Evolutionary conservation across 2,797 vertebrate species (phyloP), one percentile per base, ranked within the genome.

Genomic region (Scleropages formosus): DNA sequence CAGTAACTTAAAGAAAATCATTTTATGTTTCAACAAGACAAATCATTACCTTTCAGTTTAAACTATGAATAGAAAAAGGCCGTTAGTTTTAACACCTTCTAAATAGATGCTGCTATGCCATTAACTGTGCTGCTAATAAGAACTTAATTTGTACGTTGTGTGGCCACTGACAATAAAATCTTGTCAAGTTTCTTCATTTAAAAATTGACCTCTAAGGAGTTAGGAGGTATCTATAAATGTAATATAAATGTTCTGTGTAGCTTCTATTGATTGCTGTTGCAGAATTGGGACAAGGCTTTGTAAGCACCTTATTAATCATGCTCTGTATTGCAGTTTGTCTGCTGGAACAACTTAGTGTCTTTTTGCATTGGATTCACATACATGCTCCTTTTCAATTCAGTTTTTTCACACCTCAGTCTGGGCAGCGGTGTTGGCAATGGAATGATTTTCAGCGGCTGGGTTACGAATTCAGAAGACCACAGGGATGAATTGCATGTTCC

Each of bases 91-190:
- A 70, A 56, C n/a, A 27, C 22, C 51, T 31, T 71, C 56, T 56
- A 71, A 53, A 49, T 26, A 70, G 49, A 22, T 58, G 26, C 13
- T 71, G 71, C 53, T 58, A 70, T 12, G 26, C 24, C 58, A 24
- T 58, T 71, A 49, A 26, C 49, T 56, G 51, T 58, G 26, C 49
- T 58, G 51, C 49, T 71, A 56, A 70, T 70, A 61, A 60, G 31
- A 20, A 56, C 70, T 72, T 72, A 22, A 60, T 56, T 59, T 26
- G 1, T 7, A 72, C n/a, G 53, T 46, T 61, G 22, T 60, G 11
- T 72, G 56, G 39, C 27, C 26, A 59, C 27, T 31, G 59, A 31
- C 60, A 60, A 61, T 61, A 20, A 31, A 72, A 72, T 72, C 39
- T 44, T 61, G 16, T 46, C 70, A 44, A 16, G 39, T 16, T 26